Base-by-base conservation (phyloP, 1,140 invertebrate genomes). In the Caerostris darwini region DNA sequence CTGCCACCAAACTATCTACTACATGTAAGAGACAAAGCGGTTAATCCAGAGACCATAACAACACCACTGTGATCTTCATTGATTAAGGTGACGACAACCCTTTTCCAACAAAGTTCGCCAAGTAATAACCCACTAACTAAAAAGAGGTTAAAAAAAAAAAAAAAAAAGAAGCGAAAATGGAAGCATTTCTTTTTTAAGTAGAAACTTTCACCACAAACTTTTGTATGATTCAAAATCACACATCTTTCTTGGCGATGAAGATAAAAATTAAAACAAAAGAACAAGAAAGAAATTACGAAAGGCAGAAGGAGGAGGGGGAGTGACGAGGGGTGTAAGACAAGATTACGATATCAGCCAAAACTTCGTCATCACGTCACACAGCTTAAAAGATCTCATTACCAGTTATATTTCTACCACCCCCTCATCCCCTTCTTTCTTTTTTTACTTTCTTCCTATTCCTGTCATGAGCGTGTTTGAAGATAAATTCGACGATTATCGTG, bases 191-290 rank as follows among this genome's bases (percentile, higher is more conserved):
- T n/a, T 34, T 7, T 12, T 85, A 58, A 59, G 83, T 85, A 50
- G 56, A 34, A 50, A 53, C 50, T 88, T n/a, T 88, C n/a, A 53
- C 89, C 69, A 19, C n/a, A 59, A 92, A 92, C 54, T 88, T 77
- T 93, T 93, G 92, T 93, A 93, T 93, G 85, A 93, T 93, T 93
- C 92, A 88, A 88, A 93, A 88, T 85, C 85, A 81, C 58, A 58
- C 50, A 81, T 57, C 50, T 71, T 17, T 34, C 34, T 34, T 2
- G 34, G 12, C 12, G 53, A 34, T 5, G 12, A n/a, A 81, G 57
- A 88, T 88, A 88, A 93, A 93, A 93, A 93, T 93, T 93, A 93
- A 86, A 93, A 93, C 85, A 93, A 89, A 93, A 93, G 86, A 85
- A 10, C 50, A 64, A 17, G 61, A 34, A 57, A 67, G 58, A 69